Conservation (phyloP, 1,140 invertebrate genomes). For the Phenacoccus solenopsis region DNA sequence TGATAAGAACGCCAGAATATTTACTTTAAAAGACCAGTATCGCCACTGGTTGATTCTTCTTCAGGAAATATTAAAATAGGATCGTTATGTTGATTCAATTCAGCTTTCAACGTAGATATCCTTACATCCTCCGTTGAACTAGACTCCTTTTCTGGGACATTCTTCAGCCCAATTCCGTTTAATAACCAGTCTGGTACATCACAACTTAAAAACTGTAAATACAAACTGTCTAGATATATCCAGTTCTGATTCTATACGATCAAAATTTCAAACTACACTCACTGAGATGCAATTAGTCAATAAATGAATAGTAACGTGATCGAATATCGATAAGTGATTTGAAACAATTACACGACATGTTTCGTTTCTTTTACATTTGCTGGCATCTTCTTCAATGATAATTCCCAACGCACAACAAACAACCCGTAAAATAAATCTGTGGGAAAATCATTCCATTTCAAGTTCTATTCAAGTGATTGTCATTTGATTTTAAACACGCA, state of each 20-base stretch:
- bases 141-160: not conserved
- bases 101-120: not conserved
- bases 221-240: no score
- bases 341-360: conserved; percentile 35
- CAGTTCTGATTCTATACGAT: not conserved
- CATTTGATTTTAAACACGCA: not conserved
- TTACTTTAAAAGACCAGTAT: conserved; percentile 37
- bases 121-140: not conserved
- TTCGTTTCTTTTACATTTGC: not conserved
- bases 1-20: conserved; percentile 5
- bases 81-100: not conserved
- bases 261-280: conserved; percentile 24
- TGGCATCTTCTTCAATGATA: not conserved
- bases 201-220: not conserved
- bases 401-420: conserved; percentile 4
- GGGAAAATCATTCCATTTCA: not conserved
- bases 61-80: conserved; percentile 39
- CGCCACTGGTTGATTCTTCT: conserved; percentile 38
- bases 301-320: conserved; percentile 41
- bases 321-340: conserved; percentile 41
- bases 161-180: conserved; percentile 7
- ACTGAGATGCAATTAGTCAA: conserved; percentile 36
- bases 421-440: conserved; percentile 1
- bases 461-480: not conserved
- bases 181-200: not conserved